A percentile compares a stretch with the other conserved stretches of the same genome.
These are phyloP conservation scores for Cyanistes caeruleus DNA, from an alignment of 2,113 vertebrate species.

Conservation along the genomic window DNA sequence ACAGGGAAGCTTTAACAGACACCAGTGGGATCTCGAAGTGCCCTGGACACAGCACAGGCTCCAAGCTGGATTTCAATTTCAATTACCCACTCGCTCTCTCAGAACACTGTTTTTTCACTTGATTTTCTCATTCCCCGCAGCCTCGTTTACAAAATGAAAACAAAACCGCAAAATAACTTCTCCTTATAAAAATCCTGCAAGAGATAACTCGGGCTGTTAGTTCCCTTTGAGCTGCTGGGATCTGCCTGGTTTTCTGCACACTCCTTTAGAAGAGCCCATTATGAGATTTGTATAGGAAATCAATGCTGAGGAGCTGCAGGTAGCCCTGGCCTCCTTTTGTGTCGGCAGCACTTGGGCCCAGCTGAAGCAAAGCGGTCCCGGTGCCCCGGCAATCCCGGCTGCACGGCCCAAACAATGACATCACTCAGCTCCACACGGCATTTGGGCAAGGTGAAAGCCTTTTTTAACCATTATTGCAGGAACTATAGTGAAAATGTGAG, in stretches of 20 bases:
- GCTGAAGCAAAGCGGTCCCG: neutral
- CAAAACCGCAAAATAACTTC: neutral
- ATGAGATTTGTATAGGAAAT: neutral
- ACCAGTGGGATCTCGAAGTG: neutral
- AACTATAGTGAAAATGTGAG: accelerated
- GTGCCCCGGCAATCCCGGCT: neutral
- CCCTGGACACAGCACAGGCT: neutral
- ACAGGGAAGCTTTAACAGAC: neutral
- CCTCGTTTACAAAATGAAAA: neutral
- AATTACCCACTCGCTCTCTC: accelerated
- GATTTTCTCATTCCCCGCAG: neutral
- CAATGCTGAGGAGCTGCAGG: neutral
- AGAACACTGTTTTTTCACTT: neutral
- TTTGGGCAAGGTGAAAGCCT: neutral
- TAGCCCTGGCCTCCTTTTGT: neutral
- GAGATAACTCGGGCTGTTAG: neutral
- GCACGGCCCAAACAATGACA: neutral
- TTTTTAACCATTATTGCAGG: neutral
- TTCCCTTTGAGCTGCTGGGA: neutral
- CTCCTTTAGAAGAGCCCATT: neutral
- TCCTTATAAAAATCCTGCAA: neutral
- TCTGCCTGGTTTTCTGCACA: neutral
- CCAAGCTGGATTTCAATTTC: neutral
- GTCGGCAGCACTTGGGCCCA: neutral
- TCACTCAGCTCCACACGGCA: accelerated